phyloP scores from a whole-genome alignment of 2,113 vertebrate genomes.

The Madoqua kirkii region DNA sequence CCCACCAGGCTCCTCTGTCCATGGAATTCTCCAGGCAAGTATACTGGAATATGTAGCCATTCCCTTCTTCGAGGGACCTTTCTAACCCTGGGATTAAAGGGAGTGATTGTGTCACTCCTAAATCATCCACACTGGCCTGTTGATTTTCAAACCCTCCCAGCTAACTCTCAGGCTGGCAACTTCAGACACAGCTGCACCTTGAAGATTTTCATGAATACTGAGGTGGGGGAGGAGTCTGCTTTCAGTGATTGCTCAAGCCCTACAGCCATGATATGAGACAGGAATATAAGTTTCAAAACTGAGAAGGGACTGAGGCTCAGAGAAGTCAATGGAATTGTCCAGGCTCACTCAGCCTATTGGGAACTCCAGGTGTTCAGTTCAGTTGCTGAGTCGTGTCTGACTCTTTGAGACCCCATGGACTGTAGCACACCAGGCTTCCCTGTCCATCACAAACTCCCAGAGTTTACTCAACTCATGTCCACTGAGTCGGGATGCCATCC shows the following conservation, averaged over 20 bases:
- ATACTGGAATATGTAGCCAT: not conserved
- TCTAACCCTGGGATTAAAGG: not conserved
- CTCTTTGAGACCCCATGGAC: not conserved
- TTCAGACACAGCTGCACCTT: not conserved
- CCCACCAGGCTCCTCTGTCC: not conserved
- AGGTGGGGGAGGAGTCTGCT: not conserved
- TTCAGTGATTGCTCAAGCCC: not conserved
- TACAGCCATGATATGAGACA: fast-evolving
- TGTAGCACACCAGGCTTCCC: not conserved
- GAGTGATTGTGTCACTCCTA: fast-evolving
- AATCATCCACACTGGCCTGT: not conserved
- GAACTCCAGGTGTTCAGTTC: not conserved
- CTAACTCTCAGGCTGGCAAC: not conserved
- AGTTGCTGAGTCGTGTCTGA: not conserved
- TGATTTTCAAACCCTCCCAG: not conserved
- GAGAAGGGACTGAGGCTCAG: not conserved
- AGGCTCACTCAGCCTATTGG: not conserved
- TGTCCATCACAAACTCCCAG: not conserved
- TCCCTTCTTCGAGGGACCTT: not conserved
- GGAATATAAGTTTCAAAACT: fast-evolving
- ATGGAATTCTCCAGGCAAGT: not conserved
- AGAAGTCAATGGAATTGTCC: not conserved
- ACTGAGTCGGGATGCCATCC: not conserved
- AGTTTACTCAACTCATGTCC: not conserved
- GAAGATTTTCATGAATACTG: not conserved